These are phyloP conservation scores for Bhutanitis thaidina DNA, from an alignment of 2,888 invertebrate species.

Conservation along the genomic window DNA sequence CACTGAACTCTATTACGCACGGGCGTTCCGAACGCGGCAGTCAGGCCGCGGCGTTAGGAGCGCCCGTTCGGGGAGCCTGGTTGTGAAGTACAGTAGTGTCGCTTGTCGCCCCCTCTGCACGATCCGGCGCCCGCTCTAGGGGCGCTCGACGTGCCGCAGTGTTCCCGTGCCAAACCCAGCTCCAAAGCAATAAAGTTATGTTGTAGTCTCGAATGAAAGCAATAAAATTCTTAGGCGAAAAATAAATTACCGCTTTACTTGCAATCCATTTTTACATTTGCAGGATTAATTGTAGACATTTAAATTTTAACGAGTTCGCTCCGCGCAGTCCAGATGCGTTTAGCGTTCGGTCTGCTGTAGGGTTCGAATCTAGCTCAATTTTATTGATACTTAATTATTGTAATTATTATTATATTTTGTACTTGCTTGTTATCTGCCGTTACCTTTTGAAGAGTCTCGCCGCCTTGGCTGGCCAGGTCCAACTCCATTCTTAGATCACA, in stretches of 20 bases:
- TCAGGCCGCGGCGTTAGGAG: slow-evolving; percentile 9
- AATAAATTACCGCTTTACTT: slow-evolving; percentile 2
- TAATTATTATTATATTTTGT: slow-evolving; percentile 43
- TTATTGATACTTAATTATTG: slow-evolving; percentile 65
- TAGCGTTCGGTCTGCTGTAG: slow-evolving; percentile 36
- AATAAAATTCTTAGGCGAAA: slow-evolving; percentile 32
- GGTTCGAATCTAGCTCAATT: slow-evolving; percentile 72
- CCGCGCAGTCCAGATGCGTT: slow-evolving; percentile 2
- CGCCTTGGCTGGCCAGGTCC: slow-evolving; percentile 29
- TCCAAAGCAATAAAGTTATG: slow-evolving; percentile 57
- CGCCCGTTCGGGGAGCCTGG: slow-evolving; percentile 28
- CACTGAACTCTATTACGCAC: slow-evolving; percentile 32
- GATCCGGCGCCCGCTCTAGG: no score
- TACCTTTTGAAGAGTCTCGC: slow-evolving; percentile 39
- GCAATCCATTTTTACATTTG: neutral
- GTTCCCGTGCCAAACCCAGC: slow-evolving; percentile 24
- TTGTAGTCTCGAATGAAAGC: slow-evolving; percentile 41
- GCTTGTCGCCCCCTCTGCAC: no score
- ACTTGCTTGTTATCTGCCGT: slow-evolving; percentile 64
- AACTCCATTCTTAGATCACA: no score
- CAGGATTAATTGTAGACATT: slow-evolving; percentile 4
- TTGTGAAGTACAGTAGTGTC: no score
- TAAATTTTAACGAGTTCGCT: neutral
- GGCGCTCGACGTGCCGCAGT: no score
- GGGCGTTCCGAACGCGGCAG: neutral